Evolutionary conservation across 2,797 vertebrate genomes (phyloP), one percentile per base, ranked within the genome.

Genomic region (Pangasius sanitwongsei): DNA sequence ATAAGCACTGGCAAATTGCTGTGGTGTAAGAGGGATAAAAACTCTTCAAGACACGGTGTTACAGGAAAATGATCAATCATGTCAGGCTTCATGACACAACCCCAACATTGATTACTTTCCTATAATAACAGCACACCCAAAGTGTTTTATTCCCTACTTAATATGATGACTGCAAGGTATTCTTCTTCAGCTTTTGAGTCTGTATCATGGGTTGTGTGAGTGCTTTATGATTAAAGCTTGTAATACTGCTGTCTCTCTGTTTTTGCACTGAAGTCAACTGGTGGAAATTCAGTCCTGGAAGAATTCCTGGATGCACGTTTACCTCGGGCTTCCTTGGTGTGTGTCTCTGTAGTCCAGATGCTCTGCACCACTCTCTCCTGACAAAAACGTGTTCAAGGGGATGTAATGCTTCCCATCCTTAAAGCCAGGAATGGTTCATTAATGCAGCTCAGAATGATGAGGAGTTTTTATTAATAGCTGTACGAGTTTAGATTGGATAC

Each of bases 381-480:
- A 90, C 89, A 95, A 86, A 88, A 97, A 94, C 1, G 95, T 92
- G 18, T 95, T 95, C 85, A 99, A 92, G 11, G 98, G 98, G 93
- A 99, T 97, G 61, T 99, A 99, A 90, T 99, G 97, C 92, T 99
- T 99, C 61, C 98, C 98, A 48, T 96, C 97, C 98, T 99, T 28
- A 91, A 83, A 59, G 63, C 50, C 0, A 86, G 50, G 87, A 77
- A 75, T 2, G 11, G 2, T 53, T 37, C 2, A 18, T 85, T 70
- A 75, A 41, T 44, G 13, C 23, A 59, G 7, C 23, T 48, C 34
- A 20, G 31, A 1, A 37, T 20, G 2, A 9, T 12, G 25, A 48
- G 7, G 13, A 41, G 11, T 53, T 15, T 3, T 69, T 13, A 6
- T 44, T 15, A 57, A 25, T 23, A 72, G 18, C n/a, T 59, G 69